Evolutionary conservation across 2,888 invertebrate species (phyloP).

Genomic region (Pristionchus maxplancki): DNA sequence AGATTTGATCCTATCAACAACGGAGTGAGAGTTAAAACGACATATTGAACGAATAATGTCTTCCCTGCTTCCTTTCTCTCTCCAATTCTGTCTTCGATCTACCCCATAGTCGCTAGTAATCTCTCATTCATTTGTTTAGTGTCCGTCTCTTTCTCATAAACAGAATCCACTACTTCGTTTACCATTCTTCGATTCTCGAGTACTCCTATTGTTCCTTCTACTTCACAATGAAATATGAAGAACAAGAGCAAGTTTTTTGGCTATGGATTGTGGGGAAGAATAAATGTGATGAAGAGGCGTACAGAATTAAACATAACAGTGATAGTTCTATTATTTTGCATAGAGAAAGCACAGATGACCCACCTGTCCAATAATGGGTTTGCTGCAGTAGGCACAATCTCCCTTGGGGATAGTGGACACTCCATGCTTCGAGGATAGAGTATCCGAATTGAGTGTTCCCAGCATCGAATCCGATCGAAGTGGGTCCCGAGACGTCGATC

Average conservation of each 20-base stretch:
- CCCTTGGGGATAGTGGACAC: conserved; percentile 98
- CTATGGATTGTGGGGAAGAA: neutral
- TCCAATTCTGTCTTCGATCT: conserved; percentile 3
- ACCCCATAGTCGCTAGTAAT: neutral
- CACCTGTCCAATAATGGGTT: conserved; percentile 97
- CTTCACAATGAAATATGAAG: neutral
- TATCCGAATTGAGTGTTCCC: conserved; percentile 85
- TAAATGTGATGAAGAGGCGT: neutral
- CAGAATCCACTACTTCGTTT: conserved; percentile 15
- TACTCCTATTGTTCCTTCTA: conserved; percentile 24
- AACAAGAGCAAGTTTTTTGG: neutral
- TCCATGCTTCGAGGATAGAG: conserved; percentile 88
- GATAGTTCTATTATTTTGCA: neutral
- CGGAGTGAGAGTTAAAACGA: neutral
- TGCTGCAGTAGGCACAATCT: conserved; percentile 98
- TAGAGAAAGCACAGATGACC: neutral
- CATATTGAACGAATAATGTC: neutral
- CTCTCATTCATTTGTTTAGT: conserved; percentile 20
- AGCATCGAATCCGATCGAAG: conserved; percentile 87
- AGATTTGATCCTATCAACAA: neutral
- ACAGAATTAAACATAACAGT: neutral
- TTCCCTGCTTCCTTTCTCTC: neutral
- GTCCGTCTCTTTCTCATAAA: conserved; percentile 20
- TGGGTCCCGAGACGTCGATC: conserved; percentile 67
- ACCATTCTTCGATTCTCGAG: conserved; percentile 8